These are phyloP conservation scores for Zootermopsis nevadensis DNA, from an alignment of 2,888 invertebrate species.

Conservation along the genomic window DNA sequence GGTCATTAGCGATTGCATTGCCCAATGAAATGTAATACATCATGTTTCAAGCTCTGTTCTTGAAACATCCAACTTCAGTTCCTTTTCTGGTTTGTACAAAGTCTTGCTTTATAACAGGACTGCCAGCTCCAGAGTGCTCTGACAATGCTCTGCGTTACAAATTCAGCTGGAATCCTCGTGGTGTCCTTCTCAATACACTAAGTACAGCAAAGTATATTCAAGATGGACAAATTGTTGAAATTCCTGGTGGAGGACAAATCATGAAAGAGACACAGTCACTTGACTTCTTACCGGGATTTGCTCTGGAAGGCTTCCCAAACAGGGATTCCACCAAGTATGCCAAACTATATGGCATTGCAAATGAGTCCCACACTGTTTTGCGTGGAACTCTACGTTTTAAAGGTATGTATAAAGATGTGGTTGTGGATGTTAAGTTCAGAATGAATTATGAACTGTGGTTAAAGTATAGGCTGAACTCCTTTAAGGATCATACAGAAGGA, in stretches of 20 bases:
- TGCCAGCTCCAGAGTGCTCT: conserved; percentile 97
- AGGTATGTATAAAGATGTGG: conserved; percentile 61
- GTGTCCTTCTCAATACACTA: conserved; percentile 90
- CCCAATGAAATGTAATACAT: too few species aligned
- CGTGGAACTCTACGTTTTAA: conserved; percentile 94
- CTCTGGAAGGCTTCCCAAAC: conserved; percentile 96
- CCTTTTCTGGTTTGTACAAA: neutral
- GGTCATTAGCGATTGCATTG: too few species aligned
- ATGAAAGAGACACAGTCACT: conserved; percentile 84
- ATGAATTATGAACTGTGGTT: too few species aligned
- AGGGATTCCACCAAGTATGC: conserved; percentile 93
- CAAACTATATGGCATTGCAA: conserved; percentile 85
- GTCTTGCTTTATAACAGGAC: conserved; percentile 65
- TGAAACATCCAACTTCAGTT: conserved; percentile 63
- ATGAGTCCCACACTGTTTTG: conserved; percentile 87
- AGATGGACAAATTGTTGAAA: conserved; percentile 86
- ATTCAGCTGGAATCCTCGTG: conserved; percentile 97
- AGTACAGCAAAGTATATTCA: conserved; percentile 89
- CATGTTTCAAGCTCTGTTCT: too few species aligned
- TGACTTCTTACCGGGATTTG: conserved; percentile 95
- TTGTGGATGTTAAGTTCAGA: too few species aligned
- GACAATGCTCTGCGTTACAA: conserved; percentile 91
- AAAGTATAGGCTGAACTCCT: too few species aligned
- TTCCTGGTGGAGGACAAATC: conserved; percentile 88
- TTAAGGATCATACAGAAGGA: too few species aligned